A percentile compares a stretch with the other conserved stretches of the same genome.
Evolutionary conservation across 2,113 vertebrate genomes (phyloP).

Genomic region (Chaetura pelagica): DNA sequence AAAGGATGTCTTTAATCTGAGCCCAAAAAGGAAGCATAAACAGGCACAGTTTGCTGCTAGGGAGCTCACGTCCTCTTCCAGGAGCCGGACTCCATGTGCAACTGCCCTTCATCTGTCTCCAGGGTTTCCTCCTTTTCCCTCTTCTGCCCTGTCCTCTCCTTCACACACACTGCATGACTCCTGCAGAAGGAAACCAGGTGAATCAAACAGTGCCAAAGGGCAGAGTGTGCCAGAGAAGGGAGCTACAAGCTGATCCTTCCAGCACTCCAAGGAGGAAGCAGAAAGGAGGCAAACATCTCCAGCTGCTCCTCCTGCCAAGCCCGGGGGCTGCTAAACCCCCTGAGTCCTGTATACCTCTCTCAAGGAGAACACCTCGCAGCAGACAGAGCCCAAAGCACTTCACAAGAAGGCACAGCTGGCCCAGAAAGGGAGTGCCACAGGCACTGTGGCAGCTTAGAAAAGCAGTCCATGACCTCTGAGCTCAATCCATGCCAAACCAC

Average conservation of each 20-base stretch:
- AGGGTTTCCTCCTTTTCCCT: neutral
- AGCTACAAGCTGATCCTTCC: neutral
- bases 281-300: neutral
- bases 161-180: neutral
- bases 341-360: neutral
- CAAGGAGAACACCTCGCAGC: accelerated
- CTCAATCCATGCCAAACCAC: neutral
- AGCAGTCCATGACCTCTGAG: neutral
- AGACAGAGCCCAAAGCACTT: neutral
- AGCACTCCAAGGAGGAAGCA: neutral
- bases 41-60: neutral
- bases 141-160: neutral
- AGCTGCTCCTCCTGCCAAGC: neutral
- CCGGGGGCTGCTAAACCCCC: neutral
- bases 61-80: neutral
- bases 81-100: neutral
- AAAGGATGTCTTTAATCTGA: neutral
- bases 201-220: neutral
- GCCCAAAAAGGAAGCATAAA: neutral
- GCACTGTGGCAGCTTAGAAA: neutral
- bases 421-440: accelerated
- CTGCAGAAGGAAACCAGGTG: neutral
- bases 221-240: neutral
- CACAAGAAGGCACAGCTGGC: neutral
- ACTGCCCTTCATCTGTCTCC: neutral